Conservation (phyloP, 1,140 invertebrate genomes). For the Ceratina japonica region DNA sequence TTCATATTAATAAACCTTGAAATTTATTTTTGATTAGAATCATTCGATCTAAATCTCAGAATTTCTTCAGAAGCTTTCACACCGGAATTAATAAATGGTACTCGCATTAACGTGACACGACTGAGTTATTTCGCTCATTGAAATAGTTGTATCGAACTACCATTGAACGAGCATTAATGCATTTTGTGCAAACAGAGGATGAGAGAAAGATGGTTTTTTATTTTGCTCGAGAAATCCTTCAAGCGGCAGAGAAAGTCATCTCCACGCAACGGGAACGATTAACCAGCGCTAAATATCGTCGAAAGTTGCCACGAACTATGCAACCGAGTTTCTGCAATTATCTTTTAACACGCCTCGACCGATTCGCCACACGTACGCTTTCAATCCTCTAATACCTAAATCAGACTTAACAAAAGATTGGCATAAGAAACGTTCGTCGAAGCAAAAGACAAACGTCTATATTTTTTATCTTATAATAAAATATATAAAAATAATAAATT, state of each 20-base stretch:
- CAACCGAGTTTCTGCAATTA: constrained; percentile 13
- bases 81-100: too few relatives aligned
- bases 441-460: not conserved
- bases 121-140: too few relatives aligned
- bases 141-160: not conserved
- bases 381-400: too few relatives aligned
- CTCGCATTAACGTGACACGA: too few relatives aligned
- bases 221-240: constrained; percentile 48
- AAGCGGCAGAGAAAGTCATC: constrained; percentile 52
- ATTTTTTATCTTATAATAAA: too few relatives aligned
- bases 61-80: too few relatives aligned
- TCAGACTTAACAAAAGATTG: too few relatives aligned
- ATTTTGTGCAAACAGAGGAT: not conserved
- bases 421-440: not conserved
- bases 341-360: not conserved
- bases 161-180: not conserved
- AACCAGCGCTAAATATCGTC: constrained; percentile 29
- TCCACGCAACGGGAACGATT: constrained; percentile 27
- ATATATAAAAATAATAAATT: too few relatives aligned
- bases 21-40: too few relatives aligned
- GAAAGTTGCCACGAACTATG: constrained; percentile 14
- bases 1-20: too few relatives aligned
- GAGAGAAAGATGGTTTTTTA: constrained; percentile 45
- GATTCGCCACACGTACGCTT: not conserved
- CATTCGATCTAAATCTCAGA: too few relatives aligned